Evolutionary conservation across 2,797 vertebrate species (phyloP), one percentile per base, ranked within the genome.

Genomic region (Sparus aurata): DNA sequence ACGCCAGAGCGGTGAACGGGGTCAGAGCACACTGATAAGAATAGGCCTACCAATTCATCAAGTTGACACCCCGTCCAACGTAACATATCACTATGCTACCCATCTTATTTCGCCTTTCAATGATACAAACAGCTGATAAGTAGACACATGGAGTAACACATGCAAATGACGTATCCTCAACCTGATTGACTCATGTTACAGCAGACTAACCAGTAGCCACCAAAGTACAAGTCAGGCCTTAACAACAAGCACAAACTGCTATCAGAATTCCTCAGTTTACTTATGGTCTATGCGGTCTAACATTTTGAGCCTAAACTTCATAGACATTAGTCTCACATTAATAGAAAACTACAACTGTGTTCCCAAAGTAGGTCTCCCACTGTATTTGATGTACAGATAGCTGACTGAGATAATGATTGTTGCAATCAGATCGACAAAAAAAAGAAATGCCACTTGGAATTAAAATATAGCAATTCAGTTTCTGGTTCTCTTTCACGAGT

Each of bases 11-110:
- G 17, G 46, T 43, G 63, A 61, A 77, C 3, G 2, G 27, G 50
- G 64, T 80, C 59, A 58, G n/a, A 49, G 78, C 70, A 68, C 67
- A 27, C 22, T 61, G 58, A 79, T 46, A 52, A 59, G 62, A 82
- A 77, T n/a, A 70, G 20, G 46, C 64, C 4, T 9, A 49, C 58
- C 22, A 57, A 58, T 73, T 49, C 63, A 61, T 73, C 55, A 72
- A 61, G 58, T 34, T 69, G 62, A 69, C 64, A 50, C 6, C 7
- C 58, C 7, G 2, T 45, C 12, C 2, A n/a, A 43, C 63, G 58
- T 2, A 11, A 63, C 61, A 74, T 7, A 30, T 46, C n/a, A 10
- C 3, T 45, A 34, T 34, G 34, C 34, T 9, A 43, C 30, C n/a
- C 43, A 30, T 3, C 59, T 17, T 22, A 45, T 53, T 61, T 54